A percentile compares a stretch with the other conserved stretches of the same genome.
phyloP scores from a whole-genome alignment of 1,140 invertebrate species.

The Sarcophaga peregrina region DNA sequence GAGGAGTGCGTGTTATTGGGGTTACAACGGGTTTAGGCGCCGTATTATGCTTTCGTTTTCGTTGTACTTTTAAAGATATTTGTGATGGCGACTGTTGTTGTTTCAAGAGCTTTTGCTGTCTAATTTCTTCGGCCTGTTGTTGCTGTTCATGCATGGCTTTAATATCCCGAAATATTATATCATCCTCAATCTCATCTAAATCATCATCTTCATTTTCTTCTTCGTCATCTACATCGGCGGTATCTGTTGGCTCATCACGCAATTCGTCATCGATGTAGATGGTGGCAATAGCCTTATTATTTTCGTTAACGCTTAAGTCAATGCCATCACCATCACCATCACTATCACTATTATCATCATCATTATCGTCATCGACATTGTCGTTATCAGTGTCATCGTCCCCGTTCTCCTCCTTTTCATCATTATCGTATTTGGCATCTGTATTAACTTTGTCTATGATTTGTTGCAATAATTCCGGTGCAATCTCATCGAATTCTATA shows the following conservation, averaged over 20 bases:
- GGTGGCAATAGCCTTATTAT: too few species aligned
- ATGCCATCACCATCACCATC: conserved; percentile 11
- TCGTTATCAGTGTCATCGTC: neutral
- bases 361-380: neutral
- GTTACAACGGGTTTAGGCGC: neutral
- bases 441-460: conserved; percentile 31
- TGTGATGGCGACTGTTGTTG: conserved; percentile 15
- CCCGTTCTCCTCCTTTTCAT: neutral
- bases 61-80: conserved; percentile 32
- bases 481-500: neutral
- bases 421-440: neutral
- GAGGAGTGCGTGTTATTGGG: conserved; percentile 45
- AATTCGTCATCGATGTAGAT: too few species aligned
- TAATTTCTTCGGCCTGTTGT: conserved; percentile 44
- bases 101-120: neutral
- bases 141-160: conserved; percentile 45
- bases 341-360: neutral
- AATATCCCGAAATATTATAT: conserved; percentile 60
- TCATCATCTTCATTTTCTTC: conserved; percentile 9
- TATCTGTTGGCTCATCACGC: too few species aligned
- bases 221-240: neutral
- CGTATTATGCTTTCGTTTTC: neutral
- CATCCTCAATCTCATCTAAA: conserved; percentile 51
- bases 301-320: conserved; percentile 38
- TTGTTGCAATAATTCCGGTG: conserved; percentile 16